Evolutionary conservation across 1,140 invertebrate species (phyloP).

Genomic region (Xylocopa sonorina): DNA sequence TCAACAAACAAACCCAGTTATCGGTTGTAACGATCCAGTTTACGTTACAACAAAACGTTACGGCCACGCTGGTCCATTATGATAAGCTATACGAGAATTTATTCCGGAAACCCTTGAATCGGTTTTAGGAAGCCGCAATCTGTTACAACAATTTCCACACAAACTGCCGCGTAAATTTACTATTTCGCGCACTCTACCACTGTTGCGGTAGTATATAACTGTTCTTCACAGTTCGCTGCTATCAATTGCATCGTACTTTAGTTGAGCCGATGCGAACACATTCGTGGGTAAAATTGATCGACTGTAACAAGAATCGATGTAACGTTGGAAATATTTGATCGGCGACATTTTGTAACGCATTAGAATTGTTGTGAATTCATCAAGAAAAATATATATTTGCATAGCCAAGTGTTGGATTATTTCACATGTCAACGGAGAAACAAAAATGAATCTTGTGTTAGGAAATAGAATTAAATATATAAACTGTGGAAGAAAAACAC

Average conservation of each 20-base stretch:
- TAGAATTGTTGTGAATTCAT: no score
- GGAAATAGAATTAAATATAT: no score
- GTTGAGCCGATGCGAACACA: not conserved
- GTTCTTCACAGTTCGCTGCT: slow-evolving; percentile 1
- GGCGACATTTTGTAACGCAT: no score
- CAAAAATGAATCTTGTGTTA: no score
- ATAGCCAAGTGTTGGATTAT: no score
- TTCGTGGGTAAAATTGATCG: not conserved
- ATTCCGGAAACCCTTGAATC: slow-evolving; percentile 26
- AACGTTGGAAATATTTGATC: not conserved
- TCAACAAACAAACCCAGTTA: slow-evolving; percentile 12
- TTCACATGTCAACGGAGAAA: no score
- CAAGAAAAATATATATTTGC: not conserved
- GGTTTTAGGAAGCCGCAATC: slow-evolving; percentile 37
- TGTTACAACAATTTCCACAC: slow-evolving; percentile 33
- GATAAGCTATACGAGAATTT: slow-evolving; percentile 15
- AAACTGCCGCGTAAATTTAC: slow-evolving; percentile 11
- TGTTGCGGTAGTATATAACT: not conserved
- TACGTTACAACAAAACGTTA: not conserved
- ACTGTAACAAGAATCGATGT: no score
- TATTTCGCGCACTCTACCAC: slow-evolving; percentile 7
- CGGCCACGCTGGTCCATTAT: not conserved
- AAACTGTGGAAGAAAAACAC: no score
- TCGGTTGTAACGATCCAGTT: not conserved
- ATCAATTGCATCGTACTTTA: slow-evolving; percentile 1